Percentiles rank a stretch among this genome's conserved stretches.
phyloP scores from a whole-genome alignment of 2,888 invertebrate genomes.

The Ophion obscuratus region DNA sequence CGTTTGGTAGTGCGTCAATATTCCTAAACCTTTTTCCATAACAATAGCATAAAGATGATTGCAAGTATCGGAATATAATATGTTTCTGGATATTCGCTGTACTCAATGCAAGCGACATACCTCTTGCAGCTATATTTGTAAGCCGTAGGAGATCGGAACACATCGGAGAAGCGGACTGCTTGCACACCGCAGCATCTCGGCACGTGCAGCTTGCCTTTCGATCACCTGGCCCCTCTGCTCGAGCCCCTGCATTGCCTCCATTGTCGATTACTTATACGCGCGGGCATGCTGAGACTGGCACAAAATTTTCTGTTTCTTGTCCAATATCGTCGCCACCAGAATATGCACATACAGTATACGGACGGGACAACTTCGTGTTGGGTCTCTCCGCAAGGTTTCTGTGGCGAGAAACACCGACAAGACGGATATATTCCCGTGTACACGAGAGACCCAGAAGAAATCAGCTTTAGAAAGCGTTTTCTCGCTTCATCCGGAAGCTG shows the following conservation, averaged over 20 bases:
- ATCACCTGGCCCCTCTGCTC: conserved; percentile 66
- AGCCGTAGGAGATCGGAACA: background rate
- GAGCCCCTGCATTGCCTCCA: conserved; percentile 39
- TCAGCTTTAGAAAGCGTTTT: conserved; percentile 54
- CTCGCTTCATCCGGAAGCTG: conserved; percentile 43
- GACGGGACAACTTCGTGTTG: conserved; percentile 59
- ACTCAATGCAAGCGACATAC: background rate
- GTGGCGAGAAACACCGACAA: background rate
- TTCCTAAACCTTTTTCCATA: background rate
- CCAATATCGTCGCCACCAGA: conserved; percentile 41
- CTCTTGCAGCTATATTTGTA: conserved; percentile 6
- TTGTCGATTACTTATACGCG: conserved; percentile 53
- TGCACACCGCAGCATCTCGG: conserved; percentile 59
- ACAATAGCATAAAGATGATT: background rate
- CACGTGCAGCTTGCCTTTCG: conserved; percentile 72
- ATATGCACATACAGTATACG: background rate
- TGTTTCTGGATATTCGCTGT: background rate
- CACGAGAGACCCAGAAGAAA: conserved; percentile 62
- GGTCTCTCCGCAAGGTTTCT: conserved; percentile 48
- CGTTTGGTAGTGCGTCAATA: too few relatives aligned
- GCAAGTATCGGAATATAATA: background rate
- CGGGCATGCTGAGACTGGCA: conserved; percentile 55
- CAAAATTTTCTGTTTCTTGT: conserved; percentile 44
- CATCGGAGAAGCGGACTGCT: conserved; percentile 41
- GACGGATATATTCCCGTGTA: conserved; percentile 31